Conservation (phyloP, 1,140 invertebrate species). For the Lasaia peninsularis region DNA sequence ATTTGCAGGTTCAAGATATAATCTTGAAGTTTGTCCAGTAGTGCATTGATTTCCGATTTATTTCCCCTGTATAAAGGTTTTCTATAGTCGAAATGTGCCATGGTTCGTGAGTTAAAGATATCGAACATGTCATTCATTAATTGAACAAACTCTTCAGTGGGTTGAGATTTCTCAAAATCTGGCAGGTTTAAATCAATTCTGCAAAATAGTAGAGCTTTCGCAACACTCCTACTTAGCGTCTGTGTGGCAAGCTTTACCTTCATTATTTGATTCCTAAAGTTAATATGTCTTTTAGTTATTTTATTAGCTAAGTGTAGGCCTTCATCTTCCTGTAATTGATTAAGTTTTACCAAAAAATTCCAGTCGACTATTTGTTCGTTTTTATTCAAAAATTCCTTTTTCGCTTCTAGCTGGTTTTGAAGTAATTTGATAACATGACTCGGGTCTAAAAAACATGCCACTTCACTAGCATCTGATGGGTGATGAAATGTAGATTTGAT, state of each 20-base stretch:
- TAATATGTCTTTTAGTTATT: constrained; percentile 24
- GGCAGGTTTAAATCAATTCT: constrained; percentile 9
- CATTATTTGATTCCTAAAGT: constrained; percentile 33
- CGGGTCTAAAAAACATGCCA: constrained; percentile 25
- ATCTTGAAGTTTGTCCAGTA: constrained; percentile 17
- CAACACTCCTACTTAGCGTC: constrained; percentile 26
- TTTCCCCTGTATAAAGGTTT: constrained; percentile 17
- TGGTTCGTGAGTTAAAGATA: constrained; percentile 24
- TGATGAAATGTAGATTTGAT: constrained; percentile 29
- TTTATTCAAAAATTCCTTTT: constrained; percentile 16
- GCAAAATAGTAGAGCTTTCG: constrained; percentile 23
- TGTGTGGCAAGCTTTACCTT: constrained; percentile 34
- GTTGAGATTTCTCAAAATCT: constrained; percentile 20
- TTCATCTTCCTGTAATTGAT: constrained; percentile 23
- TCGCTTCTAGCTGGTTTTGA: constrained; percentile 1
- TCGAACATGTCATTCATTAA: constrained; percentile 30
- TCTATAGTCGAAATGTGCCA: constrained; percentile 17
- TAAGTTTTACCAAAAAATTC: constrained; percentile 20
- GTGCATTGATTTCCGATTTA: constrained; percentile 12
- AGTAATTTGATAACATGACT: constrained; percentile 26
- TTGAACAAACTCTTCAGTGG: constrained; percentile 23
- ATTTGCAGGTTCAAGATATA: constrained; percentile 22
- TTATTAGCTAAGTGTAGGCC: constrained; percentile 29
- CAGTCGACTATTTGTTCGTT: constrained; percentile 20
- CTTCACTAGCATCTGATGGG: constrained; percentile 15